Evolutionary conservation across 64 coral and sea anemone species (phyloP), one percentile per base, ranked within the genome.

Genomic region (Stylophora pistillata): DNA sequence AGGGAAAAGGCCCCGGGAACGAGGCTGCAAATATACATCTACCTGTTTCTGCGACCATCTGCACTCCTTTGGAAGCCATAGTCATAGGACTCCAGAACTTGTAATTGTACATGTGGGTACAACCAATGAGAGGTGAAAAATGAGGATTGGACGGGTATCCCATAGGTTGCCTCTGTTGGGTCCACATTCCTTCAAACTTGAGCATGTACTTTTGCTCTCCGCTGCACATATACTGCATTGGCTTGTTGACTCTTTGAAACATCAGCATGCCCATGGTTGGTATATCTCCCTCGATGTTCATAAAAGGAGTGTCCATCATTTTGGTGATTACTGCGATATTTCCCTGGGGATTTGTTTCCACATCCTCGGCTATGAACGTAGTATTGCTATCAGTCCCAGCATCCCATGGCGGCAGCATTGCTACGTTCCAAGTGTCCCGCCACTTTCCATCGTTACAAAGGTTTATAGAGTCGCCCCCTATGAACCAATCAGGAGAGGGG

Each of bases 401-500:
- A 84, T 84, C 80, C 80, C 80, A 84, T 11, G 80, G 80, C 2
- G 2, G 32, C 16, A 84, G 13, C 20, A 26, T 54, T 15, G 21
- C 14, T 3, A 69, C 23, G 10, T 21, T 84, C 61, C 2, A 68
- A 53, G 0, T 69, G 80, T 84, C 61, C 29, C 26, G 0, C 80
- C 80, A 84, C 60, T 1, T 84, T 28, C 80, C 80, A 68, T 2
- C 15, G 34, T 84, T 9, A 16, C 80, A 84, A 21, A 84, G 80
- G 34, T 41, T 25, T 15, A 54, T 15, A 12, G 26, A 15, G 20
- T 53, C 53, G 62, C 66, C 53, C 15, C 80, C 80, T 3, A n/a
- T 69, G 80, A 84, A 84, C 80, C 80, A 90, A 74, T 90, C 89
- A 52, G 89, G 89, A 52, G 89, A 90, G 10, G 89, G 89, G 15